A percentile compares a stretch with the other conserved stretches of the same genome.
Conservation (phyloP, 2,113 vertebrate genomes). For the Brienomyrus longianalis region DNA sequence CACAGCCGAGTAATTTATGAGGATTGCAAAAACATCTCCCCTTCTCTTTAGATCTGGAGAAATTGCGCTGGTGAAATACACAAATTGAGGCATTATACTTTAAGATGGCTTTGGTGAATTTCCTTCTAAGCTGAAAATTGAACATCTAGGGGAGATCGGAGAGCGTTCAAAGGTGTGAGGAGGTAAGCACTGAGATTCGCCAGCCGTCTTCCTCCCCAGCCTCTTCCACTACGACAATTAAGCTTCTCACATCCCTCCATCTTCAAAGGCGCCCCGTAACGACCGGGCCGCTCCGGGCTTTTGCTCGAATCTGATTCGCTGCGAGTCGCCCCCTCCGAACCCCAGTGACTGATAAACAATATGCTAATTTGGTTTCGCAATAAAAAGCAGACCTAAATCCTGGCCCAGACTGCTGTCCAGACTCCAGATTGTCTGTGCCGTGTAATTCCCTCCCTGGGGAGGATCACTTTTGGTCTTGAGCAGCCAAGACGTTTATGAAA, state of each 20-base stretch:
- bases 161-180: not conserved
- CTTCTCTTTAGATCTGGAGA: not conserved
- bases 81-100: not conserved
- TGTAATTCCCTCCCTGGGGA: not conserved
- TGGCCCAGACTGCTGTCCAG: not conserved
- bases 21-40: not conserved
- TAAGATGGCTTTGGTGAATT: not conserved
- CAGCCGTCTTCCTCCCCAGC: not conserved
- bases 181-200: not conserved
- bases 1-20: not conserved
- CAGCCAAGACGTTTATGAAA: not conserved
- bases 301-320: not conserved
- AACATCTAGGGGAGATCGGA: not conserved
- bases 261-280: not conserved
- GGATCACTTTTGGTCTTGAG: not conserved
- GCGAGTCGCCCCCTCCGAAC: not conserved
- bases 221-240: not conserved
- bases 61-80: not conserved
- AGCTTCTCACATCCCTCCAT: not conserved
- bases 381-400: not conserved
- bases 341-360: not conserved
- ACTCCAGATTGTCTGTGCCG: not conserved
- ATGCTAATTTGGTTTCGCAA: not conserved
- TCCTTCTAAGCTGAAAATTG: not conserved
- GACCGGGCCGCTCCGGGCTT: not conserved